phyloP scores from a whole-genome alignment of 2,888 invertebrate genomes.

The Drosophila leonis region DNA sequence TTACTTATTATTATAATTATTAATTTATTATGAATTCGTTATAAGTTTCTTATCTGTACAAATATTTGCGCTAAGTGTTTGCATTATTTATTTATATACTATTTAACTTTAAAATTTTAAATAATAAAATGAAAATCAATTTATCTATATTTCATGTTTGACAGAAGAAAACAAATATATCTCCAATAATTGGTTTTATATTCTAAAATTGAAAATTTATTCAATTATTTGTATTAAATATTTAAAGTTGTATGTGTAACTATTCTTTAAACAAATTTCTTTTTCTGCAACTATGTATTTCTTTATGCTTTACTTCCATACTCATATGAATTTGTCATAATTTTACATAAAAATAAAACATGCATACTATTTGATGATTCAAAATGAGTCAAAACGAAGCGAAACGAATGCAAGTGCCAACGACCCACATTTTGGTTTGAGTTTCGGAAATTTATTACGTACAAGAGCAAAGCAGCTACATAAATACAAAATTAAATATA shows the following conservation, averaged over 20 bases:
- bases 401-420: slow-evolving; percentile 50
- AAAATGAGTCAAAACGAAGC: slow-evolving; percentile 27
- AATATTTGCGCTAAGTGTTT: too few species aligned
- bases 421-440: slow-evolving; percentile 41
- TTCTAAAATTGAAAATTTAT: too few species aligned
- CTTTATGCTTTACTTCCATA: not conserved
- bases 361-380: not conserved
- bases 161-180: too few species aligned
- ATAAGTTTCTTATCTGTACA: too few species aligned
- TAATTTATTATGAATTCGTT: too few species aligned
- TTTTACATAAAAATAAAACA: not conserved
- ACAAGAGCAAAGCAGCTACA: slow-evolving; percentile 18
- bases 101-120: too few species aligned
- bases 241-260: not conserved
- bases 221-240: not conserved
- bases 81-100: too few species aligned
- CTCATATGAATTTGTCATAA: not conserved
- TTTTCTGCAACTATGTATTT: not conserved
- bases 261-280: not conserved
- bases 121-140: too few species aligned
- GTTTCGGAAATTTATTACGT: slow-evolving; percentile 34
- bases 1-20: too few species aligned
- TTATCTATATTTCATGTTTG: too few species aligned
- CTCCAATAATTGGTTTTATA: too few species aligned
- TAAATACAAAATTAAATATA: slow-evolving; percentile 47